These are phyloP conservation scores for Epinotia demarniana DNA, from an alignment of 2,888 invertebrate species.

Conservation along the genomic window DNA sequence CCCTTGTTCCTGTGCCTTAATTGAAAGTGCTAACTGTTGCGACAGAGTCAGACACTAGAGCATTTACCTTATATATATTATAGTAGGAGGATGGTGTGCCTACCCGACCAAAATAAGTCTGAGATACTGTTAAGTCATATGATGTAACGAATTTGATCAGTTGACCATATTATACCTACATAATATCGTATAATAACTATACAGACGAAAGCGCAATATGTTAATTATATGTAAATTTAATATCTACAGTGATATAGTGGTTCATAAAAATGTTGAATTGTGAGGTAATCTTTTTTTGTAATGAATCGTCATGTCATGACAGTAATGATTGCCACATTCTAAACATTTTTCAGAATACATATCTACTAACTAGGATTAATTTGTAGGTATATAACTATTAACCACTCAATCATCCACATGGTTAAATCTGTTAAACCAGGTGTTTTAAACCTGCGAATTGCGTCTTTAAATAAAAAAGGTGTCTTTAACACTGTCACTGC, in stretches of 20 bases:
- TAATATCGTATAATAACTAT: background rate
- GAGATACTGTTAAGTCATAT: background rate
- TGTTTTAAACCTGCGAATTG: background rate
- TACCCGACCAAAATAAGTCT: background rate
- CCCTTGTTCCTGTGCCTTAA: too few species aligned
- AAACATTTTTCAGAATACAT: background rate
- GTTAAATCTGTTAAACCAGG: background rate
- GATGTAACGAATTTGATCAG: background rate
- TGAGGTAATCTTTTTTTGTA: background rate
- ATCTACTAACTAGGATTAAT: background rate
- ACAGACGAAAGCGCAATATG: slow-evolving; percentile 12
- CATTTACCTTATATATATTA: too few species aligned
- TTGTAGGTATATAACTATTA: background rate
- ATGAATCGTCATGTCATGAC: background rate
- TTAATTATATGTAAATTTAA: slow-evolving; percentile 12
- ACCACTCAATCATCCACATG: background rate
- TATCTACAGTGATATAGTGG: slow-evolving; percentile 2
- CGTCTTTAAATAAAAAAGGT: background rate
- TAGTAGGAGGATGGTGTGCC: too few species aligned
- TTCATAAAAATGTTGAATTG: slow-evolving; percentile 5
- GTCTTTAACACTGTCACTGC: too few species aligned
- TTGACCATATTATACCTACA: slow-evolving; percentile 3
- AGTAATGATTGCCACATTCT: slow-evolving; percentile 22
- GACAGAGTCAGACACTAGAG: too few species aligned
- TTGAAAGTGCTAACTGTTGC: too few species aligned